Conservation (phyloP, 2,113 vertebrate species). For the Channa argus region DNA sequence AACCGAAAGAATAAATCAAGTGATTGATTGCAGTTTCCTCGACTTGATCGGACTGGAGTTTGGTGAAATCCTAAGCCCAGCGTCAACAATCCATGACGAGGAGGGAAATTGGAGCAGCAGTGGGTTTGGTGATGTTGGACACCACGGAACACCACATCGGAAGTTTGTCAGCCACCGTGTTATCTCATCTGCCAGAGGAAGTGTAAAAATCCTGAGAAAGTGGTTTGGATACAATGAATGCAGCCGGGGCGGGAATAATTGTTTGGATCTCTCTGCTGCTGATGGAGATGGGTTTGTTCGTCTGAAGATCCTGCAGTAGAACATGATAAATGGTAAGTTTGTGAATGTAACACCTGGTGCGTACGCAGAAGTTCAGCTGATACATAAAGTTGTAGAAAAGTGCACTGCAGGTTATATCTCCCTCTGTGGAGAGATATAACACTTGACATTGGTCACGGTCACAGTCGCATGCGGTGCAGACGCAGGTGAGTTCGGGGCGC, state of each 20-base stretch:
- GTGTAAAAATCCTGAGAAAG: conserved; percentile 15
- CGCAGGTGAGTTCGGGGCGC: too few relatives aligned
- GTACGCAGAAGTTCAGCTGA: conserved; percentile 17
- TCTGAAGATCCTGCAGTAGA: conserved; percentile 67
- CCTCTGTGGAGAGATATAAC: too few relatives aligned
- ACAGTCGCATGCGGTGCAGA: not conserved
- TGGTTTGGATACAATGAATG: conserved; percentile 34
- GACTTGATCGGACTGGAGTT: conserved; percentile 76
- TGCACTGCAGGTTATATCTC: too few relatives aligned
- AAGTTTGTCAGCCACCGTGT: conserved; percentile 27
- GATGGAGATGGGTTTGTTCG: conserved; percentile 60
- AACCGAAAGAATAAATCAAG: conserved; percentile 71
- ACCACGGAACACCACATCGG: conserved; percentile 42
- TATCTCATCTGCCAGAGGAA: conserved; percentile 26
- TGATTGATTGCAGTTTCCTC: conserved; percentile 74
- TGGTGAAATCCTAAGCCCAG: conserved; percentile 73
- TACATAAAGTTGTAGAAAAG: not conserved
- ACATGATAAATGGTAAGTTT: conserved; percentile 83
- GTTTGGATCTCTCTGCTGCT: conserved; percentile 22
- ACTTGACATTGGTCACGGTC: not conserved
- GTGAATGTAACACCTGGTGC: conserved; percentile 22
- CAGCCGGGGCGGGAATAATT: conserved; percentile 11
- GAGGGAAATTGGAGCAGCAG: conserved; percentile 65
- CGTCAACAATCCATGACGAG: conserved; percentile 72
- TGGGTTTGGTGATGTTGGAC: conserved; percentile 60